Evolutionary conservation across 1,140 invertebrate species (phyloP).

Genomic region (Lethrus apterus): DNA sequence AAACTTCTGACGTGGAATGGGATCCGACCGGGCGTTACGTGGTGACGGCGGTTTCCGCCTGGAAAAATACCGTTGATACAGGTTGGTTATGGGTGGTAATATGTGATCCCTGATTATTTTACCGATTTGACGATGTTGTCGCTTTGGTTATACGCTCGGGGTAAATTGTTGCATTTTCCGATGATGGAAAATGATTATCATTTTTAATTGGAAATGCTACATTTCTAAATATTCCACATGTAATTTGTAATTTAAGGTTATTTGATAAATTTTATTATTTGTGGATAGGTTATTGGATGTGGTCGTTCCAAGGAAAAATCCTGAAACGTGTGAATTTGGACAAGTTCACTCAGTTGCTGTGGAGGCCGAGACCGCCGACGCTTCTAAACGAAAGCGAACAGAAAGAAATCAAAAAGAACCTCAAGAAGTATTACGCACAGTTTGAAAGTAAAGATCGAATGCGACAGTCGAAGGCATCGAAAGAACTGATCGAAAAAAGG

Average conservation of each 20-base stretch:
- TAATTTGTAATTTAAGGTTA: background rate
- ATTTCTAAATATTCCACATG: background rate
- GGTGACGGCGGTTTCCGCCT: conserved; percentile 87
- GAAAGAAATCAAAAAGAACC: conserved; percentile 94
- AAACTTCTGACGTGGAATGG: conserved; percentile 96
- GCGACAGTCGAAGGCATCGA: conserved; percentile 86
- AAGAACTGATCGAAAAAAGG: conserved; percentile 93
- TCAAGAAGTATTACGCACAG: conserved; percentile 94
- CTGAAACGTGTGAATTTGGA: conserved; percentile 79
- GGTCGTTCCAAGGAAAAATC: conserved; percentile 83
- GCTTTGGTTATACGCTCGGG: too few relatives aligned
- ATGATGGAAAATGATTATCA: background rate
- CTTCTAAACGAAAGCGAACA: conserved; percentile 73
- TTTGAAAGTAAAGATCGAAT: conserved; percentile 96
- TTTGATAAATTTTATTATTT: conserved; percentile 1
- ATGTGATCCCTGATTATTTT: too few relatives aligned
- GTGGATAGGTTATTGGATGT: conserved; percentile 78
- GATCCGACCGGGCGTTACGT: conserved; percentile 98
- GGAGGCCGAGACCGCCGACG: conserved; percentile 89
- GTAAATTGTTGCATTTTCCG: too few relatives aligned
- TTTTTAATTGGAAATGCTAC: background rate
- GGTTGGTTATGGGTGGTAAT: conserved; percentile 30
- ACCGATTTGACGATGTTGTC: too few relatives aligned
- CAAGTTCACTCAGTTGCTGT: conserved; percentile 89
- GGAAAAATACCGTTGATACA: conserved; percentile 95